Evolutionary conservation across 2,797 vertebrate species (phyloP).

Genomic region (Varecia variegata): DNA sequence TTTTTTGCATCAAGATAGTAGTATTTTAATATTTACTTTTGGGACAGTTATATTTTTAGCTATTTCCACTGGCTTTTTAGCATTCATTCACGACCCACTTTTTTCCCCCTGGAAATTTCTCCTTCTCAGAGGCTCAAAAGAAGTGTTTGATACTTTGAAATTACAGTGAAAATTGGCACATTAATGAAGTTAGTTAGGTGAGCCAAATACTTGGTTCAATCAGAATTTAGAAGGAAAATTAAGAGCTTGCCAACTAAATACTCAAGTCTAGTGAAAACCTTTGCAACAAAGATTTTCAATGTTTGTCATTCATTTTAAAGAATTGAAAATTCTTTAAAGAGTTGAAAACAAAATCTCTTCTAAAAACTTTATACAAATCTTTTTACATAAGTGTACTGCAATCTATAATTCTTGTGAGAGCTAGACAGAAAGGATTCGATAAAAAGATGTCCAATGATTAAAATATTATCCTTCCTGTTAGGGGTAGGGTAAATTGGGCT

Average conservation of each 20-base stretch:
- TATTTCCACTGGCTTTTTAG: constrained; percentile 8
- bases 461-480: background rate
- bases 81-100: background rate
- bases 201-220: background rate
- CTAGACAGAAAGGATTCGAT: background rate
- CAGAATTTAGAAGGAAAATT: constrained; percentile 18
- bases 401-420: background rate
- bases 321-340: background rate
- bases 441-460: background rate
- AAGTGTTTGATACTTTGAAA: constrained; percentile 30
- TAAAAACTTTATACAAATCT: background rate
- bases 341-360: background rate
- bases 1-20: background rate
- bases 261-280: background rate
- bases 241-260: background rate
- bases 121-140: background rate
- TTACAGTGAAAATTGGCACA: background rate
- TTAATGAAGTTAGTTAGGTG: background rate
- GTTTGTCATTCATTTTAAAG: constrained; percentile 21
- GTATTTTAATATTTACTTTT: background rate
- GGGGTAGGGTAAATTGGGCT: background rate
- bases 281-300: background rate
- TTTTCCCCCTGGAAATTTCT: background rate
- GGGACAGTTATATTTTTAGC: background rate
- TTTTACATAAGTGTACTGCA: background rate